phyloP scores from a whole-genome alignment of 2,113 vertebrate species.

The Thalassoma bifasciatum region DNA sequence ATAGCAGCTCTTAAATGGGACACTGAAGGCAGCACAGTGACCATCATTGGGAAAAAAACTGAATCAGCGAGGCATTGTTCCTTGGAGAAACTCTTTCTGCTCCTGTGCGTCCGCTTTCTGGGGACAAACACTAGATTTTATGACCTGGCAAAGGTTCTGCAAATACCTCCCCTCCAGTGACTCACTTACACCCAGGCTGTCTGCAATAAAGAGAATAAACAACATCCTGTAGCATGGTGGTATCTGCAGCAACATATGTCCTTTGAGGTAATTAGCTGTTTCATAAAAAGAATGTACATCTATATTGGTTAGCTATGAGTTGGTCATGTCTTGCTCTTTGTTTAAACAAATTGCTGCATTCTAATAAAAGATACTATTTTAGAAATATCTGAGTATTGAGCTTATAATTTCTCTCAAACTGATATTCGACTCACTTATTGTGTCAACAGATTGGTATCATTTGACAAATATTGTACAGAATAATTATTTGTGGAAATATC shows the following conservation, averaged over 20 bases:
- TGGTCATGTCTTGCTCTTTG: neutral
- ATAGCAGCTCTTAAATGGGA: constrained; percentile 48
- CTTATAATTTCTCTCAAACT: neutral
- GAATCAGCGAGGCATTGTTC: constrained; percentile 60
- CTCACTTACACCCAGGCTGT: constrained; percentile 57
- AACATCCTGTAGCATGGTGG: constrained; percentile 42
- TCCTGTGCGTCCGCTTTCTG: constrained; percentile 48
- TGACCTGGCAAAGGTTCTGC: constrained; percentile 63
- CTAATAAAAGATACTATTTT: neutral
- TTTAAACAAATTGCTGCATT: neutral
- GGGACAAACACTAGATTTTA: constrained; percentile 66
- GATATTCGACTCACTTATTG: neutral
- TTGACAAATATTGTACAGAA: too few relatives aligned
- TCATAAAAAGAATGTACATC: constrained; percentile 25
- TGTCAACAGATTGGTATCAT: neutral
- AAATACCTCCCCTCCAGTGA: constrained; percentile 61
- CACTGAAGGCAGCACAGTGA: constrained; percentile 41
- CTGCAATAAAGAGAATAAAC: constrained; percentile 62
- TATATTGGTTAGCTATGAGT: neutral
- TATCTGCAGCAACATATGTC: constrained; percentile 17
- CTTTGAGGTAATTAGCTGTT: constrained; percentile 23
- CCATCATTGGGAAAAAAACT: constrained; percentile 48
- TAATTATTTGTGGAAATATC: too few relatives aligned
- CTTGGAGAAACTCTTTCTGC: constrained; percentile 50
- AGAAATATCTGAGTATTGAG: neutral